Evolutionary conservation across 2,797 vertebrate genomes (phyloP).

Genomic region (Catharus ustulatus): DNA sequence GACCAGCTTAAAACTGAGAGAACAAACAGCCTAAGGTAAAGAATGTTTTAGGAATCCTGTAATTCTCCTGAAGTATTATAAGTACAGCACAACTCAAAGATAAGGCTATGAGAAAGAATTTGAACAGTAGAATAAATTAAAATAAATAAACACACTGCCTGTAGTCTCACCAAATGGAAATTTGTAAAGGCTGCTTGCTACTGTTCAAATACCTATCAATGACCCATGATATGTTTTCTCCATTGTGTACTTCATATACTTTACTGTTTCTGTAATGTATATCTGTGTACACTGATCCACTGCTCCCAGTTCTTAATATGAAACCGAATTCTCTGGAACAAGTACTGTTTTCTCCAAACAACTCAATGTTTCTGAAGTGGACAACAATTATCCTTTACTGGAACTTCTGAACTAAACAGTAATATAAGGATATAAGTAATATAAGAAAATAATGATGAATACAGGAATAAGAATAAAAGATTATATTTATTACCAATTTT

Average conservation of each 20-base stretch:
- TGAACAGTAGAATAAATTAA: not conserved
- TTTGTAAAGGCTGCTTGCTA: not conserved
- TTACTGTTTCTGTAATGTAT: not conserved
- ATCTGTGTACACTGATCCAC: not conserved
- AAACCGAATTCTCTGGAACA: not conserved
- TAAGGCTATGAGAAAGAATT: not conserved
- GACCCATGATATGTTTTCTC: accelerated
- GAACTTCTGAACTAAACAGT: not conserved
- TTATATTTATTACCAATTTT: not conserved
- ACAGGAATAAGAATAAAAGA: not conserved
- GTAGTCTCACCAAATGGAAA: not conserved
- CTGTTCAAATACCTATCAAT: not conserved
- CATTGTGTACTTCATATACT: accelerated
- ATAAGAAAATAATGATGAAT: not conserved
- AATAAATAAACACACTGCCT: not conserved
- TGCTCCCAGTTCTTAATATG: not conserved
- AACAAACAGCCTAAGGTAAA: not conserved
- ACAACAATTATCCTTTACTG: not conserved
- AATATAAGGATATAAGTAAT: not conserved
- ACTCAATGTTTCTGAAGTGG: not conserved
- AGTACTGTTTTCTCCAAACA: not conserved
- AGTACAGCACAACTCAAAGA: not conserved
- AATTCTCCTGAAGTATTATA: not conserved
- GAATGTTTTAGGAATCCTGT: not conserved
- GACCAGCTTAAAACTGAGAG: not conserved